Conservation (phyloP, 2,888 invertebrate genomes). For the Parthenolecanium corni region DNA sequence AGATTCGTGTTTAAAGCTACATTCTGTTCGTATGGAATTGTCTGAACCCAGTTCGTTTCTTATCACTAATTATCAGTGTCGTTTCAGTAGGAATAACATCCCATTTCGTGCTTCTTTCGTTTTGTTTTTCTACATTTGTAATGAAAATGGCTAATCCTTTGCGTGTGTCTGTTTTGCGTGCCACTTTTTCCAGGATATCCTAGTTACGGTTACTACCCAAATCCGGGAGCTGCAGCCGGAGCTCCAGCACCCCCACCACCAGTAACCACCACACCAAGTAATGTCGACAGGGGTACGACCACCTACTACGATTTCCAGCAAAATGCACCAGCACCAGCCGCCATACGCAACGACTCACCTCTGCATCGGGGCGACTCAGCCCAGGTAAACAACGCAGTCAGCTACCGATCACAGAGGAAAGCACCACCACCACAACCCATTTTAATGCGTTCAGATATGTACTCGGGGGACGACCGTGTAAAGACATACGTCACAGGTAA, state of each 20-base stretch:
- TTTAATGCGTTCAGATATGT: conserved; percentile 31
- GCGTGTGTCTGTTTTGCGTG: too few relatives aligned
- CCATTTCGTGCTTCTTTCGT: too few relatives aligned
- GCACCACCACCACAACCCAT: conserved; percentile 28
- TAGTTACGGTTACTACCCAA: conserved; percentile 42
- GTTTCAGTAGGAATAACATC: too few relatives aligned
- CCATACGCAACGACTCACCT: conserved; percentile 24
- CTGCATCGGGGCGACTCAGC: conserved; percentile 21
- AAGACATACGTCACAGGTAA: conserved; percentile 34
- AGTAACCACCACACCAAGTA: conserved; percentile 39
- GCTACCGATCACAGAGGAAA: conserved; percentile 27
- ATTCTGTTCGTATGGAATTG: too few relatives aligned
- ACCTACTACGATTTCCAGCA: conserved; percentile 43
- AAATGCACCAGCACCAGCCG: conserved; percentile 18
- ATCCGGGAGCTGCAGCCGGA: conserved; percentile 44
- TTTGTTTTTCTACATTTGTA: too few relatives aligned
- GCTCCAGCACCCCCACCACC: conserved; percentile 46
- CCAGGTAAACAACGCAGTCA: conserved; percentile 13
- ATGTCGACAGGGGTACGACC: conserved; percentile 42
- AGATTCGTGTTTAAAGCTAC: too few relatives aligned
- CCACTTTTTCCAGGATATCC: conserved; percentile 40
- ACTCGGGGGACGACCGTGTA: conserved; percentile 32
- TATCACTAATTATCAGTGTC: too few relatives aligned
- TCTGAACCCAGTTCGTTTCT: too few relatives aligned
- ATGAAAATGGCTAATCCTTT: too few relatives aligned